Base-by-base conservation (phyloP, 2,113 vertebrate genomes). In the Sander lucioperca region DNA sequence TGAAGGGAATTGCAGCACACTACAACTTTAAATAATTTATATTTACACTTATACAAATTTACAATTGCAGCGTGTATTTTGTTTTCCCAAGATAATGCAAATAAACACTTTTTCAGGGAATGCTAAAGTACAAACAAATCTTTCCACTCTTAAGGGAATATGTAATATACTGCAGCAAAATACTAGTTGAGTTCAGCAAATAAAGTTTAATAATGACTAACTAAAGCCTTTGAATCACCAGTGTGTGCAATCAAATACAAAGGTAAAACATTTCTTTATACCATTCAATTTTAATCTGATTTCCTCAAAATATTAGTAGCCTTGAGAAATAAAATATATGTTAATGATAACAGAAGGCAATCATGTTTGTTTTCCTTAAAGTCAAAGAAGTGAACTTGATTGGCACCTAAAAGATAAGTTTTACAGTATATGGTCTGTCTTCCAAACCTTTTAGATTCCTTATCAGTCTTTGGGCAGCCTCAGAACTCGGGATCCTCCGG, bases 371-470 rank as follows among this genome's bases (percentile, higher is more conserved):
- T 48, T 30, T 5, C n/a, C 9, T 58, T 33, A 48, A 15, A 61
- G 11, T 48, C 12, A 50, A 23, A 21, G 30, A 66, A 27, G n/a
- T 33, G 16, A 47, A 47, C 67, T 23, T 56, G 6, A 53, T 11
- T 23, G 16, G 3, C 25, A 58, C 4, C 19, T 3, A 47, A n/a
- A 7, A 53, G 3, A 48, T 4, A 30, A 1, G 8, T 62, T 69
- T 70, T 39, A 69, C 6, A 50, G 61, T 33, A 33, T 12, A 63
- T 65, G 13, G 3, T 65, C 23, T 48, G 12, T 39, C 6, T 27
- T 72, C 8, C 85, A 69, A 84, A 87, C 78, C 83, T 89, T 76
- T 62, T 2, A 47, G 53, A 51, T 80, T 63, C 5, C 1, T 62
- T 47, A 6, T 64, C 12, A 25, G 54, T 61, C 14, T 23, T 43